phyloP scores from a whole-genome alignment of 2,888 invertebrate genomes.

The Himalopsyche kuldschensis region DNA sequence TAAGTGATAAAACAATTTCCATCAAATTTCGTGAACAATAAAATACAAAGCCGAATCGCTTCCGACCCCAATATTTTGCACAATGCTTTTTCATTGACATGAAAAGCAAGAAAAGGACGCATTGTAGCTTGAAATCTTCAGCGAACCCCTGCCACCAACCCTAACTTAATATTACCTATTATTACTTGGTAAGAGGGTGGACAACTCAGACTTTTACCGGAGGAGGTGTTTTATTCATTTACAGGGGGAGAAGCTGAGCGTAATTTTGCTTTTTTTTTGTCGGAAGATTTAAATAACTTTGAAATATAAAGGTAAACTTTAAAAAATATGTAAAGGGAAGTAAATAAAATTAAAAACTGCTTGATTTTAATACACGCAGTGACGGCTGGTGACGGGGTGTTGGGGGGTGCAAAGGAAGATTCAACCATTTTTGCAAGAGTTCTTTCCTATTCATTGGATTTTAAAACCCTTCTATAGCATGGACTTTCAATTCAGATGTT shows the following conservation, averaged over 20 bases:
- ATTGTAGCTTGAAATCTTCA: conserved; percentile 30
- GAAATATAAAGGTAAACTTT: background rate
- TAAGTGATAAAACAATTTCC: conserved; percentile 1
- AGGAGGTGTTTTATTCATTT: conserved; percentile 17
- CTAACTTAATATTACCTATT: conserved; percentile 39
- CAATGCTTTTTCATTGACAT: conserved; percentile 27
- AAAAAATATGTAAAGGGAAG: too few species aligned
- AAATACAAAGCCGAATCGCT: background rate
- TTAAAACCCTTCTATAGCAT: too few species aligned
- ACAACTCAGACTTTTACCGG: background rate
- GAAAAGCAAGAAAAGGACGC: conserved; percentile 31
- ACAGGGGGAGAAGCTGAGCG: background rate
- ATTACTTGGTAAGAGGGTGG: conserved; percentile 9
- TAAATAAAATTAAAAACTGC: too few species aligned
- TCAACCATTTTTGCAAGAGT: too few species aligned
- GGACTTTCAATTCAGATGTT: too few species aligned
- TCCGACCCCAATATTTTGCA: background rate
- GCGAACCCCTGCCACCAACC: conserved; percentile 7
- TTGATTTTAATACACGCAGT: too few species aligned
- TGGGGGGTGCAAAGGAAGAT: too few species aligned
- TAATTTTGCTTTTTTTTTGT: background rate
- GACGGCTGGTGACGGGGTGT: too few species aligned
- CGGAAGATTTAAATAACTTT: background rate
- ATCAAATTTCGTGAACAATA: background rate
- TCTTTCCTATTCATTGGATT: too few species aligned